These are phyloP conservation scores for Tetanocera ferruginea DNA, from an alignment of 2,888 invertebrate species.

Conservation along the genomic window DNA sequence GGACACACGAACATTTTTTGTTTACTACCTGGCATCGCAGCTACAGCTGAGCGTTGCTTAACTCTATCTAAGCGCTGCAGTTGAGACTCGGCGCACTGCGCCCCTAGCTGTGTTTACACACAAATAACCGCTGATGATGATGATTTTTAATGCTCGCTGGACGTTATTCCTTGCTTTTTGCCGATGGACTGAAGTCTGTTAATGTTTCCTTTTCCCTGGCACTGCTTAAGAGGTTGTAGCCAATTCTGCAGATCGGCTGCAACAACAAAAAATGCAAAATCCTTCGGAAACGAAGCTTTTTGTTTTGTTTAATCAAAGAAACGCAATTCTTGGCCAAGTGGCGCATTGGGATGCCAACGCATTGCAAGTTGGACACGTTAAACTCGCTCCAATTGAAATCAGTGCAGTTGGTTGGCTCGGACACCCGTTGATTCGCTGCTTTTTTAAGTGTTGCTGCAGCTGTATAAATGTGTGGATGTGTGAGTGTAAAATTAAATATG, in stretches of 20 bases:
- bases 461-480: not conserved
- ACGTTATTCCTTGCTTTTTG: not conserved
- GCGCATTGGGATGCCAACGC: not conserved
- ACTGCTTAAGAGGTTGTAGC: not conserved
- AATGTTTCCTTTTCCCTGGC: not conserved
- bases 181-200: not conserved
- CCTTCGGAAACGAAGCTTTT: not conserved
- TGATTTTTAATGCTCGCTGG: not conserved
- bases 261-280: not conserved
- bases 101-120: constrained; percentile 46
- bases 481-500: not conserved
- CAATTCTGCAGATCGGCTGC: not conserved
- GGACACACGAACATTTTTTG: constrained; percentile 11
- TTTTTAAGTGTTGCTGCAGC: not conserved
- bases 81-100: constrained; percentile 14
- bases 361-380: not conserved
- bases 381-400: constrained; percentile 23
- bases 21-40: constrained; percentile 17
- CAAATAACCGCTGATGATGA: constrained; percentile 29
- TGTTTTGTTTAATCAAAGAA: not conserved
- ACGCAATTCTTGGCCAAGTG: not conserved
- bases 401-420: constrained; percentile 1
- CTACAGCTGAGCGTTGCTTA: not conserved
- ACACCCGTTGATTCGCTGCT: not conserved
- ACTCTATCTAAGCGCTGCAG: not conserved